Base-by-base conservation (phyloP, 2,888 invertebrate genomes). In the Cheilosia vernalis region DNA sequence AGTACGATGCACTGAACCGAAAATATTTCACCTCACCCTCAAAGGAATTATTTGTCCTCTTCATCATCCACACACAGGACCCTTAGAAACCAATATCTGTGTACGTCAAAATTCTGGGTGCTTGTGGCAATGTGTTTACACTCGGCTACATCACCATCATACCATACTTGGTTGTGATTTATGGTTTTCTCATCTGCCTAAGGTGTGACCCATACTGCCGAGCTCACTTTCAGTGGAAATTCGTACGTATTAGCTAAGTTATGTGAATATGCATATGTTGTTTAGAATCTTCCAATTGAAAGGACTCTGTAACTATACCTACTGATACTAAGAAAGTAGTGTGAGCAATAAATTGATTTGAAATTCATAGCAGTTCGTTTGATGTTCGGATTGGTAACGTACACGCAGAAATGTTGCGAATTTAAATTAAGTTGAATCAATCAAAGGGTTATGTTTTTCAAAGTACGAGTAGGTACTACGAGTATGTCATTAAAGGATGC, bases 1-100 rank as follows among this genome's bases (percentile, higher is more conserved):
- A 51, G 21, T 15, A 44, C 21, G n/a, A 60, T 69, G 60, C 33
- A 51, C 24, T 19, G 15, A 69, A 69, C 53, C 72, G 21, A 49
- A 63, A 40, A 15, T 44, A 17, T 63, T 21, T 30, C 40, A 56
- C 9, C 63, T 19, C 30, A 56, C 63, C 63, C 47, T 72, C 58
- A 72, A 58, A 58, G 49, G 58, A 78, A 78, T 72, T 78, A 67
- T 30, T 78, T 44, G 49, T 4, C 19, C 47, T 0, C 6, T n/a
- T n/a, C 42, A 42, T 42, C 15, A 42, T 42, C n/a, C n/a, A 42
- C 6, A n/a, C 15, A 7, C 44, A 44, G 44, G 37, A 42, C 17
- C 44, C 44, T 7, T 44, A 17, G 2, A 42, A 44, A 15, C 44
- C 44, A 44, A 64, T 67, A 55, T 42, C 24, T 42, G 42, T 40